These are phyloP conservation scores for Peromyscus nudipes DNA, from an alignment of 2,797 vertebrate genomes.

Conservation along the genomic window DNA sequence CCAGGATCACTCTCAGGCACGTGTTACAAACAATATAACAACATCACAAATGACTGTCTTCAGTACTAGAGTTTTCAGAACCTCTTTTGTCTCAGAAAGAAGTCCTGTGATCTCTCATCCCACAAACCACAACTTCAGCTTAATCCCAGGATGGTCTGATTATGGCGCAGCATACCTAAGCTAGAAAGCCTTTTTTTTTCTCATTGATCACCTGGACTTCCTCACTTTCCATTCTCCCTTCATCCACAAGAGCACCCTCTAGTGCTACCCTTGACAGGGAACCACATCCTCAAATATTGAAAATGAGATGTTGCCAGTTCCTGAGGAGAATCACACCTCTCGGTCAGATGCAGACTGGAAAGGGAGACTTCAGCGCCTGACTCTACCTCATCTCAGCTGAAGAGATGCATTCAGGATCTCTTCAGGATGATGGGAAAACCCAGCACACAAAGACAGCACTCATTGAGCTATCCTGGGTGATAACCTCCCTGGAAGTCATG, in stretches of 20 bases:
- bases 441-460: accelerated
- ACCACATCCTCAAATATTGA: neutral
- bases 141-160: accelerated
- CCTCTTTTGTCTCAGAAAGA: neutral
- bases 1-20: neutral
- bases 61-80: neutral
- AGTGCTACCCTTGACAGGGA: neutral
- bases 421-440: too few species aligned
- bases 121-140: accelerated
- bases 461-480: accelerated
- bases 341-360: too few species aligned
- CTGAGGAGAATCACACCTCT: neutral
- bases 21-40: neutral
- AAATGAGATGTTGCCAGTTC: neutral
- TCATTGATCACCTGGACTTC: accelerated
- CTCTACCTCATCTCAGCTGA: accelerated
- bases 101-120: neutral
- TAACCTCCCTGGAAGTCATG: neutral
- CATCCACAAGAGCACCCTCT: neutral
- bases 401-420: accelerated
- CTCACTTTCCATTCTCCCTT: accelerated
- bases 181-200: neutral
- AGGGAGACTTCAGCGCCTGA: accelerated
- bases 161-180: accelerated
- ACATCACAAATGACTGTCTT: neutral